These are phyloP conservation scores for Manis crassicaudata DNA, from an alignment of 2,797 vertebrate species.

Conservation along the genomic window DNA sequence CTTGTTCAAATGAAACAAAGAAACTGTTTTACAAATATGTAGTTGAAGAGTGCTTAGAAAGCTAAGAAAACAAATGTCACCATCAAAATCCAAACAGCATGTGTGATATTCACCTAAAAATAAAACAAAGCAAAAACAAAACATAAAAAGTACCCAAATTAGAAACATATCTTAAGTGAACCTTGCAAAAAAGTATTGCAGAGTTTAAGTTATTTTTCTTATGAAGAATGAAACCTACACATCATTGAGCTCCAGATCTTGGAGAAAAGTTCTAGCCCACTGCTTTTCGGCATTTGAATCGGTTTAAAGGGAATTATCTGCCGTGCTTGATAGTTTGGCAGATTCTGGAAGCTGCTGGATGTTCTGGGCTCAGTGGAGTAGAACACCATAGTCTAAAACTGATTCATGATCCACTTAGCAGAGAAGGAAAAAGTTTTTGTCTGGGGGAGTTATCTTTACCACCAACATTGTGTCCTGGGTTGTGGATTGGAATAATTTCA, in stretches of 20 bases:
- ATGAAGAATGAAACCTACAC: slow-evolving; percentile 66
- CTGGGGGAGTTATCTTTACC: slow-evolving; percentile 46
- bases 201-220: slow-evolving; percentile 67
- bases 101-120: slow-evolving; percentile 27
- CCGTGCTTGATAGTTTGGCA: slow-evolving; percentile 65
- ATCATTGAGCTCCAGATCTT: slow-evolving; percentile 70
- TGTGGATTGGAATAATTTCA: slow-evolving; percentile 54
- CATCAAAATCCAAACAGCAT: neutral
- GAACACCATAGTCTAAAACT: slow-evolving; percentile 69
- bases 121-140: slow-evolving; percentile 35
- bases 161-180: slow-evolving; percentile 52
- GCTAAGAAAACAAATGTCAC: slow-evolving; percentile 4
- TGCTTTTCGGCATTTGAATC: slow-evolving; percentile 67
- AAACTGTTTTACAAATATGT: slow-evolving; percentile 13
- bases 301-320: slow-evolving; percentile 77
- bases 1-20: neutral
- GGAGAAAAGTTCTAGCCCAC: slow-evolving; percentile 68
- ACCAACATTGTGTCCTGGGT: slow-evolving; percentile 12
- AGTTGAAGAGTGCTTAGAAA: slow-evolving; percentile 1
- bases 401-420: slow-evolving; percentile 77
- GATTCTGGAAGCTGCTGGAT: slow-evolving; percentile 68
- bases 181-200: slow-evolving; percentile 34
- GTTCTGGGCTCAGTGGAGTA: slow-evolving; percentile 69
- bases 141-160: slow-evolving; percentile 42
- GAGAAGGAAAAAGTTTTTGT: slow-evolving; percentile 56